Base-by-base conservation (phyloP, 2,797 vertebrate genomes). In the Enteromius paludinosus region DNA sequence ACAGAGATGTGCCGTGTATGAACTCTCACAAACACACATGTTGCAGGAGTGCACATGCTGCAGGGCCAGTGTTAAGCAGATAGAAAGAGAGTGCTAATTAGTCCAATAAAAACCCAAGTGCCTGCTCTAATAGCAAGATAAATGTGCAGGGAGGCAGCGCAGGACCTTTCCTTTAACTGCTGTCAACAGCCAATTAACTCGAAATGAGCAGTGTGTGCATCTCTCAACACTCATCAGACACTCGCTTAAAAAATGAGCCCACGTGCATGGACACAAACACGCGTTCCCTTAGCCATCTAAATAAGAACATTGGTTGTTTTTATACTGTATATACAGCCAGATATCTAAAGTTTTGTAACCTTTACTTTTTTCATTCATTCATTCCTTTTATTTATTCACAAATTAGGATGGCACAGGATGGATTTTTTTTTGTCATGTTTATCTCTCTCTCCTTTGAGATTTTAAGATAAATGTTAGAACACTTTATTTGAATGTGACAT, bases 41-140 rank as follows among this genome's bases (percentile, higher is more conserved):
- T 86, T 90, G 89, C 17, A 64, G 84, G 84, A 59, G 84, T 84
- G 79, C 83, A 86, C 61, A 70, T 86, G 84, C 80, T 83, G 83
- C 78, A 80, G 79, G 90, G 88, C 91, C 90, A 90, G 85, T 90
- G 91, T 92, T 95, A 94, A 94, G 92, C 90, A 89, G 88, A 86
- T 88, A 89, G 94, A 92, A 91, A 89, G 91, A 92, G 87, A 85
- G 88, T 91, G 86, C 95, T 96, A 94, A 95, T 94, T 94, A 93
- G 90, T 86, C 86, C 89, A 93, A 92, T 95, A 95, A 96, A 96
- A 92, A 88, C 87, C 87, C 88, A 88, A 95, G 92, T 93, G 91
- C 88, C 93, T 92, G 93, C 91, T 93, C 90, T 93, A 94, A 95
- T 94, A 88, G 91, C 93, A 92, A 95, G 93, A 93, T 94, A 94